Evolutionary conservation across 2,888 invertebrate genomes (phyloP), one percentile per base, ranked within the genome.

Genomic region (Elgonia sp.): DNA sequence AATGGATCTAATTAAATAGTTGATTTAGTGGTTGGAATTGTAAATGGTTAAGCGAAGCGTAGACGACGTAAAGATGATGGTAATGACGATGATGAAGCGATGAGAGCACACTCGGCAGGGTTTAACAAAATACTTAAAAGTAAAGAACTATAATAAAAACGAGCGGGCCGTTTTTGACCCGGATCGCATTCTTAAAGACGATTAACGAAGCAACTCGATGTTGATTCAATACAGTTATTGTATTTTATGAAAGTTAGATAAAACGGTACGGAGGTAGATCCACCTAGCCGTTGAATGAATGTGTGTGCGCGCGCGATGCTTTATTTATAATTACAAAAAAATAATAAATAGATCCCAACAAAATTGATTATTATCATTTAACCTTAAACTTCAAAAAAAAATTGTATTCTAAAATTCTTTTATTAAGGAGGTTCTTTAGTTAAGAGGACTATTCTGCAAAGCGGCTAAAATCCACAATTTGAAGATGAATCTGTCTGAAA

Each of bases 281-380:
- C 92, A 92, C 92, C 91, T 92, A 91, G 86, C 90, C 91, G 86
- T 89, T 92, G 94, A 93, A 93, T 94, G 94, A 94, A 93, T 94
- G 94, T 92, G 91, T 92, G 93, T 92, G 94, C 93, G 94, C 91
- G 91, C 91, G 91, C 84, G 87, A 91, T 91, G 92, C 91, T 91
- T 93, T 93, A 93, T 93, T 94, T 94, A 94, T 93, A 92, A 93
- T 88, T 90, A 91, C 77, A 60, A 85, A 39, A 80, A 53, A 72
- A 76, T 75, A 86, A 86, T 86, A 86, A 79, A 86, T 83, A 83
- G 83, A 79, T 86, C 83, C 83, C 83, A 82, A 53, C n/a, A n/a
- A 53, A 16, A 7, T 14, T 2, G 53, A 7, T 0, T 53, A 10
- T n/a, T 53, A 14, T n/a, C 16, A 16, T 16, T 53, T 53, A 16